Percentiles rank a stretch among this genome's conserved stretches.
Conservation (phyloP, 2,888 invertebrate species). For the Himalopsyche anomala region DNA sequence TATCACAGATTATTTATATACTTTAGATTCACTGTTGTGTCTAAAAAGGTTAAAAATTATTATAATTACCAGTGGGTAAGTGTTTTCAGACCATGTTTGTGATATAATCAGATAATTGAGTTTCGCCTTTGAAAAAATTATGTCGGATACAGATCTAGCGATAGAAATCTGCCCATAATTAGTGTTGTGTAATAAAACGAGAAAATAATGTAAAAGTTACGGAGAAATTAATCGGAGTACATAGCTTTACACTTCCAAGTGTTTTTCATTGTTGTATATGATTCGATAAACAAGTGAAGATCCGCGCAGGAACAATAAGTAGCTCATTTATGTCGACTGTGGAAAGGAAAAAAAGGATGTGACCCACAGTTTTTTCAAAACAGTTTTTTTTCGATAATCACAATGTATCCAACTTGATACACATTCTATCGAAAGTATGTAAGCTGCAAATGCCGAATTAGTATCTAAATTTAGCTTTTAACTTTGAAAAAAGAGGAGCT, state of each 20-base stretch:
- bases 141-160: slow-evolving; percentile 18
- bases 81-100: slow-evolving; percentile 27
- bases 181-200: slow-evolving; percentile 34
- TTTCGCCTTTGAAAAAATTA: neutral
- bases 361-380: no score
- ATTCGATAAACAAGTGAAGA: neutral
- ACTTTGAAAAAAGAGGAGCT: no score
- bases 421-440: no score
- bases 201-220: slow-evolving; percentile 32
- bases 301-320: neutral
- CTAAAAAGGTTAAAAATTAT: neutral
- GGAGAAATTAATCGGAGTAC: neutral
- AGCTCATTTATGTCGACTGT: no score
- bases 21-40: neutral
- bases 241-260: neutral
- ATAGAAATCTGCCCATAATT: slow-evolving; percentile 31
- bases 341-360: no score
- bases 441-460: no score
- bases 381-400: no score
- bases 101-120: neutral
- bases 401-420: no score
- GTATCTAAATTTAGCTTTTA: no score
- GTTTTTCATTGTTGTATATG: neutral
- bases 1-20: no score
- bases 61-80: neutral